A percentile compares a stretch with the other conserved stretches of the same genome.
phyloP scores from a whole-genome alignment of 2,888 invertebrate species.

The Philhelius pedissequus region DNA sequence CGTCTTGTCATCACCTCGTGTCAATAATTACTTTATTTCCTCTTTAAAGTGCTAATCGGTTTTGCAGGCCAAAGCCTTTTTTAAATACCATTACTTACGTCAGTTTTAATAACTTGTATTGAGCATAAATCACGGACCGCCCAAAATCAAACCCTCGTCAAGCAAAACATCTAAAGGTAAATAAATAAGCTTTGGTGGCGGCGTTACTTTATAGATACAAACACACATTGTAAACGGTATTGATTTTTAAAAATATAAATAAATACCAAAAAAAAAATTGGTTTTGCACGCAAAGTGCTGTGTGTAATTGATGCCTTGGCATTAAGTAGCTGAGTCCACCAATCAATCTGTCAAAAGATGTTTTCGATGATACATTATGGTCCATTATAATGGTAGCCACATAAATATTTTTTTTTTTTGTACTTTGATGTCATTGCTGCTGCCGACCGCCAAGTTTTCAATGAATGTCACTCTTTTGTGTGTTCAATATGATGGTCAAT shows the following conservation, averaged over 20 bases:
- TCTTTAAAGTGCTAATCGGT: constrained; percentile 7
- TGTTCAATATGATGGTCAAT: neutral
- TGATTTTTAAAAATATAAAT: constrained; percentile 25
- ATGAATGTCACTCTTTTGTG: neutral
- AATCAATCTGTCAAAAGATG: constrained; percentile 28
- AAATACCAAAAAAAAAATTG: neutral
- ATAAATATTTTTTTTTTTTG: neutral
- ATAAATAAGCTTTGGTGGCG: too few relatives aligned
- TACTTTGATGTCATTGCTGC: constrained; percentile 16
- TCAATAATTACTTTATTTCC: neutral
- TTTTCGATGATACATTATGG: constrained; percentile 16
- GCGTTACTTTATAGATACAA: neutral
- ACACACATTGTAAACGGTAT: constrained; percentile 13
- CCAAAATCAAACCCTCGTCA: constrained; percentile 32
- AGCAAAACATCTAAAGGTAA: constrained; percentile 39
- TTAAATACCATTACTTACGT: neutral
- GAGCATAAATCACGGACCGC: constrained; percentile 47
- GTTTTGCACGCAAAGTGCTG: constrained; percentile 7
- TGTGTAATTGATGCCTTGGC: constrained; percentile 47
- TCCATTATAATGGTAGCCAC: constrained; percentile 32
- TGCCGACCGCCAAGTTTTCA: neutral
- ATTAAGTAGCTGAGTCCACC: constrained; percentile 29
- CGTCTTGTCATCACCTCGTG: neutral
- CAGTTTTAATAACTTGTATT: constrained; percentile 42
- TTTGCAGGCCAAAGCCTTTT: neutral